Evolutionary conservation across 1,140 invertebrate genomes (phyloP).

Genomic region (Yoshiicerus persimilis): DNA sequence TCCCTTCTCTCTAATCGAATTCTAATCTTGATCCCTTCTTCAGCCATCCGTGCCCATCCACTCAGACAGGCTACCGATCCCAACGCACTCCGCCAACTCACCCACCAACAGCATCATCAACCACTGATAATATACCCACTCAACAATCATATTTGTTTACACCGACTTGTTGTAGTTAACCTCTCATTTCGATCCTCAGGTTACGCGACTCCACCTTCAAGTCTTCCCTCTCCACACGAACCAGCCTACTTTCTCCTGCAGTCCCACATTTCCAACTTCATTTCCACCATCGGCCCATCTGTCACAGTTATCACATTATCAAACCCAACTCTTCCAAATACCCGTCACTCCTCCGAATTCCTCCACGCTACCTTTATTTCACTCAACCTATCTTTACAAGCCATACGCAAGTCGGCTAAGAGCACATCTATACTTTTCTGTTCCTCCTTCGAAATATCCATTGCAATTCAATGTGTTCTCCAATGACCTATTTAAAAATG

Average conservation of each 20-base stretch:
- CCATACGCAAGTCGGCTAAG: too few species aligned
- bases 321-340: background rate
- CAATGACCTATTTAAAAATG: too few species aligned
- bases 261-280: background rate
- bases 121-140: background rate
- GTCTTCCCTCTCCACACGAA: background rate
- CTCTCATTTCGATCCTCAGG: background rate
- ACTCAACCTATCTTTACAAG: background rate
- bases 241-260: background rate
- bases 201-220: background rate
- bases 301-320: background rate
- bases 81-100: background rate
- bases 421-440: too few species aligned
- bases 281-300: background rate
- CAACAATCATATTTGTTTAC: background rate
- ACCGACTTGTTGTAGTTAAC: background rate
- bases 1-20: conserved; percentile 36
- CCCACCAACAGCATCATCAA: background rate
- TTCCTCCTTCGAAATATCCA: too few species aligned
- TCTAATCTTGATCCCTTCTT: conserved; percentile 34
- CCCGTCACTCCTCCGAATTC: background rate
- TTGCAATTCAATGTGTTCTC: too few species aligned
- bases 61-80: background rate
- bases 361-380: background rate
- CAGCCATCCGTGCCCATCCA: conserved; percentile 25